phyloP scores from a whole-genome alignment of 2,113 vertebrate species.

The Atlantisia rogersi region DNA sequence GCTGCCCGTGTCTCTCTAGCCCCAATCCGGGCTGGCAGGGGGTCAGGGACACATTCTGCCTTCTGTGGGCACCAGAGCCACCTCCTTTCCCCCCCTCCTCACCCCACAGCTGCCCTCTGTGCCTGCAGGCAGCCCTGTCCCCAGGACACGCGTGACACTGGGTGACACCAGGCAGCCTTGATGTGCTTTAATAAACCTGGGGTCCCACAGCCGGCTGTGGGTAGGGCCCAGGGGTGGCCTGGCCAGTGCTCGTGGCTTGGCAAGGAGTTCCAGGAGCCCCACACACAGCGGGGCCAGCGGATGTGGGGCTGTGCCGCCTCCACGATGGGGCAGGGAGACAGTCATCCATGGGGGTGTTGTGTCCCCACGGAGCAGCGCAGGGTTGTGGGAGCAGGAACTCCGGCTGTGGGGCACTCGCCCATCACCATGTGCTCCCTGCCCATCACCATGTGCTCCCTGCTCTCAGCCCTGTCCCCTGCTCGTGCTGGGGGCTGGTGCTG shows the following conservation, averaged over 20 bases:
- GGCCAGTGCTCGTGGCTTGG: fast-evolving
- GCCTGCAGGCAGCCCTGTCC: neutral
- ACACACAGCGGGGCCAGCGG: fast-evolving
- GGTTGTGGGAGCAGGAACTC: neutral
- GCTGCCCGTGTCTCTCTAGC: neutral
- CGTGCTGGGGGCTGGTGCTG: neutral
- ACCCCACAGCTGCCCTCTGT: neutral
- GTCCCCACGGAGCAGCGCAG: fast-evolving
- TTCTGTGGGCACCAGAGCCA: fast-evolving
- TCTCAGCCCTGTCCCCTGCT: neutral
- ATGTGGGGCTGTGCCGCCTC: neutral
- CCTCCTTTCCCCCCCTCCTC: neutral
- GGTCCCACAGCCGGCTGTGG: neutral
- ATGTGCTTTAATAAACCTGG: neutral
- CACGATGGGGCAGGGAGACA: fast-evolving
- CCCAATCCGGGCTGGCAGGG: fast-evolving
- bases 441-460: neutral
- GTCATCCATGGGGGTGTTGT: neutral
- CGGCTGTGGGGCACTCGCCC: fast-evolving
- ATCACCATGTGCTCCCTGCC: neutral
- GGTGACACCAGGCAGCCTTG: neutral
- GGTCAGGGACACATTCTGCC: neutral
- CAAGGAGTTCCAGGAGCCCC: neutral
- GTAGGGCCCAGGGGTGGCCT: neutral
- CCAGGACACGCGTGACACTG: neutral